phyloP scores from a whole-genome alignment of 2,797 vertebrate genomes.

The Lithobates pipiens region DNA sequence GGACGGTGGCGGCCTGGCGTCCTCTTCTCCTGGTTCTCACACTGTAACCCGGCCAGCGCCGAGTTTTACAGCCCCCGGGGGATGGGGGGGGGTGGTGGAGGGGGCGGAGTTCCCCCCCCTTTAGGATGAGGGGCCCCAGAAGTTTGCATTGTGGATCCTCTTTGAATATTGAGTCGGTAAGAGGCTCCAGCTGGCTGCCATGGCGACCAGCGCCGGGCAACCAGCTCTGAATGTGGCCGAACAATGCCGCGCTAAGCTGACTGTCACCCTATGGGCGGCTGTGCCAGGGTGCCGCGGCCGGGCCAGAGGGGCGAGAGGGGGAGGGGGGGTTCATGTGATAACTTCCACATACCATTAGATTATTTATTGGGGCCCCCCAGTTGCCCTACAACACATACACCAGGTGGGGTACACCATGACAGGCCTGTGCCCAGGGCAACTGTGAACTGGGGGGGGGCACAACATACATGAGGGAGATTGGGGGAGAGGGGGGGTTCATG shows the following conservation, averaged over 20 bases:
- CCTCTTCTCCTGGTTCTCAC: neutral
- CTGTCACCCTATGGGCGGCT: neutral
- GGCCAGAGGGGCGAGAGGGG: no score
- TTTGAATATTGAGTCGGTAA: conserved; percentile 40
- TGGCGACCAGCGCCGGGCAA: conserved; percentile 43
- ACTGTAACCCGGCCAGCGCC: neutral
- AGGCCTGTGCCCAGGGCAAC: no score
- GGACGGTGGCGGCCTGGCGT: no score
- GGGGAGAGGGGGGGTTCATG: no score
- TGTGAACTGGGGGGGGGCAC: no score
- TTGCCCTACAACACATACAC: no score
- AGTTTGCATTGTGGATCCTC: conserved; percentile 46
- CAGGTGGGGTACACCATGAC: no score
- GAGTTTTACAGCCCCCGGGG: neutral
- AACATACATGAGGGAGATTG: no score
- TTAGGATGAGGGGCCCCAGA: conserved; percentile 38
- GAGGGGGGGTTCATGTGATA: no score
- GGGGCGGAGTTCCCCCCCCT: conserved; percentile 2
- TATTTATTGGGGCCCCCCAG: no score
- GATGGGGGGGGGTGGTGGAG: neutral
- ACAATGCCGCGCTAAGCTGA: conserved; percentile 20
- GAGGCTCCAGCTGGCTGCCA: conserved; percentile 15
- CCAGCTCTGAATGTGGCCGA: conserved; percentile 12
- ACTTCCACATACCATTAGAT: no score
- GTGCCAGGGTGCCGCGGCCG: neutral